Evolutionary conservation across 2,113 vertebrate species (phyloP).

Genomic region (Notothenia coriiceps): DNA sequence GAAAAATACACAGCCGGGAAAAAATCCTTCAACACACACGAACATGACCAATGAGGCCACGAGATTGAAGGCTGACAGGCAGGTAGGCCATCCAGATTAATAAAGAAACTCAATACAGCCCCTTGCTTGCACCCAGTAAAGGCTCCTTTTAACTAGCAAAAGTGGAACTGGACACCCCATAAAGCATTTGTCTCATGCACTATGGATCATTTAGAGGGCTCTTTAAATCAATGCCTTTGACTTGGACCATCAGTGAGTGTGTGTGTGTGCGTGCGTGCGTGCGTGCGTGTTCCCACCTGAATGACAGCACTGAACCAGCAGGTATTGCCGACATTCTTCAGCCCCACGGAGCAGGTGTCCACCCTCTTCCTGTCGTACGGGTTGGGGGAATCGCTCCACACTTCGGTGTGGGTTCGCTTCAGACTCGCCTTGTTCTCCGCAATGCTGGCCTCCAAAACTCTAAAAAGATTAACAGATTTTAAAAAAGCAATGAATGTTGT

Average conservation of each 20-base stretch:
- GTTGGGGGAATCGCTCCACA: slow-evolving; percentile 97
- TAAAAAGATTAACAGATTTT: slow-evolving; percentile 56
- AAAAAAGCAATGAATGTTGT: neutral
- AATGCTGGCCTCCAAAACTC: slow-evolving; percentile 98
- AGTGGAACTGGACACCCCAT: too few relatives aligned
- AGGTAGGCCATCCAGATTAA: too few relatives aligned
- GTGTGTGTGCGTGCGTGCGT: neutral
- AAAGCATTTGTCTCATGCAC: too few relatives aligned
- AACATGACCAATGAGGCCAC: too few relatives aligned
- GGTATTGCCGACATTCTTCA: slow-evolving; percentile 99
- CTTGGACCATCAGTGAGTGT: too few relatives aligned
- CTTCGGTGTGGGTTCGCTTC: slow-evolving; percentile 94
- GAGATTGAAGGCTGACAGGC: too few relatives aligned
- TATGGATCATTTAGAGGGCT: too few relatives aligned
- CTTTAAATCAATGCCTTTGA: neutral
- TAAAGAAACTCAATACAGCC: too few relatives aligned
- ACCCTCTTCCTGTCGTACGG: slow-evolving; percentile 95
- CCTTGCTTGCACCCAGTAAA: too few relatives aligned
- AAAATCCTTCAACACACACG: too few relatives aligned
- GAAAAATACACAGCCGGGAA: too few relatives aligned
- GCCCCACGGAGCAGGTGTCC: slow-evolving; percentile 93
- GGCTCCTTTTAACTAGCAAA: too few relatives aligned
- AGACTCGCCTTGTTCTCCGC: slow-evolving; percentile 98
- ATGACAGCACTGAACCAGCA: slow-evolving; percentile 99
- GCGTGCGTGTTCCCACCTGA: slow-evolving; percentile 85